phyloP scores from a whole-genome alignment of 2,888 invertebrate species.

The Cheilosia vernalis region DNA sequence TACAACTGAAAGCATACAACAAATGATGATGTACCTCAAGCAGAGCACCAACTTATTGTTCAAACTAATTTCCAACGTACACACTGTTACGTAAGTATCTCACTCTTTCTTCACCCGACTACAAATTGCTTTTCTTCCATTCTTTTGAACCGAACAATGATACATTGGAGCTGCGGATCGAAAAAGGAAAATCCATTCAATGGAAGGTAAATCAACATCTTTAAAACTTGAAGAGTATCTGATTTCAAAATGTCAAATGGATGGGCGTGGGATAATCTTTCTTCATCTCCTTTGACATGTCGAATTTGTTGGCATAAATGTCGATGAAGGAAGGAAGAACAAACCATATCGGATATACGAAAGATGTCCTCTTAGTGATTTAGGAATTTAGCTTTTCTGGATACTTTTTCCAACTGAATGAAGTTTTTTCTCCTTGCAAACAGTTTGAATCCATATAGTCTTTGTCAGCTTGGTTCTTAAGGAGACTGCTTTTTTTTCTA shows the following conservation, averaged over 20 bases:
- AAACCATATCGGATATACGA: neutral
- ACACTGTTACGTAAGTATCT: neutral
- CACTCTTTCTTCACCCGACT: neutral
- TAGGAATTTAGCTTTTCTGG: neutral
- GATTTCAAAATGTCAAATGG: too few relatives aligned
- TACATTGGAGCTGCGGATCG: neutral
- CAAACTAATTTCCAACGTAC: neutral
- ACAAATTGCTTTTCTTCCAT: neutral
- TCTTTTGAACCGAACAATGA: neutral
- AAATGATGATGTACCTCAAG: neutral
- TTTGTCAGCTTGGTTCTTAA: too few relatives aligned
- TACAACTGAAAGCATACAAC: slow-evolving; percentile 12
- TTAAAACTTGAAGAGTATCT: too few relatives aligned
- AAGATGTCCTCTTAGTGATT: neutral
- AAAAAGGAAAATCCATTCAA: neutral
- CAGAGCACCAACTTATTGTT: neutral
- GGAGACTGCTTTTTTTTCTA: too few relatives aligned
- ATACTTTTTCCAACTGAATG: neutral
- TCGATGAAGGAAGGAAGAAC: neutral
- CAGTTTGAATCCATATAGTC: too few relatives aligned
- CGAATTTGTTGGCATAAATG: neutral
- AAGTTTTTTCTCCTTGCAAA: neutral
- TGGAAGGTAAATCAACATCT: too few relatives aligned
- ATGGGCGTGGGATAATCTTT: neutral
- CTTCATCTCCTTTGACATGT: neutral